Percentiles rank a stretch among this genome's conserved stretches.
These are phyloP conservation scores for Coilia nasus DNA, from an alignment of 2,797 vertebrate species.

Conservation along the genomic window DNA sequence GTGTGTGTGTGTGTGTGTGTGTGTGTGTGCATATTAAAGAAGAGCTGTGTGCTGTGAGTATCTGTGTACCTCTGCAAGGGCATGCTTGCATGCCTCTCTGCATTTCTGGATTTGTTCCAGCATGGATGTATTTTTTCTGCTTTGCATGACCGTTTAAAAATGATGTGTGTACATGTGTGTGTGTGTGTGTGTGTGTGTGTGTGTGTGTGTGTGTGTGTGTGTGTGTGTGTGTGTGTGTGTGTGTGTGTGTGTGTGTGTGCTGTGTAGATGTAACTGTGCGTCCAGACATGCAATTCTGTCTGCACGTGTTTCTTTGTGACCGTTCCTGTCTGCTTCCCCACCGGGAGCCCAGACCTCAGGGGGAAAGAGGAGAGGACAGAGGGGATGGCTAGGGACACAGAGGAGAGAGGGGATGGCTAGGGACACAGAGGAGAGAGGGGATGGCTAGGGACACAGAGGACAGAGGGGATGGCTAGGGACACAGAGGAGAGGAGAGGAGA, in stretches of 20 bases:
- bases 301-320: conserved; percentile 4
- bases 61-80: background rate
- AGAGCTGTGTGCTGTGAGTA: background rate
- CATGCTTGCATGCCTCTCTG: background rate
- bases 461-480: no score
- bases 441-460: no score
- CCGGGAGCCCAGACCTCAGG: conserved; percentile 20
- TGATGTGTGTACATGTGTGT: background rate
- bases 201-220: background rate
- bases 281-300: background rate
- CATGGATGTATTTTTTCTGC: background rate
- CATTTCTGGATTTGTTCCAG: background rate
- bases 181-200: conserved; percentile 5
- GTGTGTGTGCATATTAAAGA: background rate
- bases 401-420: no score
- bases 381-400: background rate
- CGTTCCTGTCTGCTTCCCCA: background rate
- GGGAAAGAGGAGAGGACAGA: conserved; percentile 6
- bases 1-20: background rate
- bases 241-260: background rate
- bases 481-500: background rate
- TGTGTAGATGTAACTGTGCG: background rate
- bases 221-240: conserved; percentile 7
- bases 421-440: no score
- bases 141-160: background rate